Percentiles rank a stretch among this genome's conserved stretches.
Conservation (phyloP, 1,140 invertebrate genomes). For the Heliconius eleuchia region DNA sequence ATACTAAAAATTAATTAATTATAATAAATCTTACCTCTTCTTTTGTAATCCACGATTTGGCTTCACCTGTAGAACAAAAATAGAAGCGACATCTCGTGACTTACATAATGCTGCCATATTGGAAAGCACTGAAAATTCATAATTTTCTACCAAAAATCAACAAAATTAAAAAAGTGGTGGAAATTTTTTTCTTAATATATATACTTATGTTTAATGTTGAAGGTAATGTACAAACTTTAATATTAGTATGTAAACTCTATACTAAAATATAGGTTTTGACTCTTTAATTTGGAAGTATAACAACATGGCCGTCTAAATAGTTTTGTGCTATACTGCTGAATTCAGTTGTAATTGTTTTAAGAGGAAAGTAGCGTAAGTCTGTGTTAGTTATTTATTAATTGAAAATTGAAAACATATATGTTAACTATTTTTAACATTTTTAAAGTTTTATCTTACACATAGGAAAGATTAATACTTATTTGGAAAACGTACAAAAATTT, state of each 20-base stretch:
- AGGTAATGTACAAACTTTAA: background rate
- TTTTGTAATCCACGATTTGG: background rate
- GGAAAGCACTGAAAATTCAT: background rate
- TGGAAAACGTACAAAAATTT: no score
- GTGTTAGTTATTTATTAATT: no score
- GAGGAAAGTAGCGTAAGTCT: background rate
- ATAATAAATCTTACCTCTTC: no score
- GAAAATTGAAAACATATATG: no score
- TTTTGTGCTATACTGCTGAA: background rate
- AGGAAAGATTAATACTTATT: no score
- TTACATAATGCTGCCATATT: background rate
- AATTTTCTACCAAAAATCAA: background rate
- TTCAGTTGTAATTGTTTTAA: background rate
- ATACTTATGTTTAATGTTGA: background rate
- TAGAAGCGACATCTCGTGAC: slow-evolving; percentile 2
- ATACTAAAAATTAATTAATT: no score
- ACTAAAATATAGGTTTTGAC: background rate
- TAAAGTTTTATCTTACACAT: no score
- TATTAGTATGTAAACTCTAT: background rate
- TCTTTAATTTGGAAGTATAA: background rate
- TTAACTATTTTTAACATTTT: no score
- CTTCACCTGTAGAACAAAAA: slow-evolving; percentile 2
- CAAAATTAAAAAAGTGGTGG: background rate
- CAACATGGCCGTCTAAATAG: background rate
- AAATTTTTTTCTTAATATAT: background rate